Evolutionary conservation across 2,113 vertebrate genomes (phyloP).

Genomic region (Tragelaphus imberbis): DNA sequence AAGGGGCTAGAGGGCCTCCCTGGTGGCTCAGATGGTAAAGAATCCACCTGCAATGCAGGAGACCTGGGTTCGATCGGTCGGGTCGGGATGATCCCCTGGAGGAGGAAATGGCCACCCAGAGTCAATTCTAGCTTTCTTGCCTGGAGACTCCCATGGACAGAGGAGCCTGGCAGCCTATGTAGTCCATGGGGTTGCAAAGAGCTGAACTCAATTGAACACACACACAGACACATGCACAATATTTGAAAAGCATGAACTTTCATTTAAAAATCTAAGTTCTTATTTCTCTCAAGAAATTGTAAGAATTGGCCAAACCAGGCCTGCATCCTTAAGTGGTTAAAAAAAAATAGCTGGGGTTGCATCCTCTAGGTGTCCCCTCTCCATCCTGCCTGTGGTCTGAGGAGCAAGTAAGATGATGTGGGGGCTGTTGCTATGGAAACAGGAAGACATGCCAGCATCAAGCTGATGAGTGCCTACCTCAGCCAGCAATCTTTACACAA

Average conservation of each 20-base stretch:
- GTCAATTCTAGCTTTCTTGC: neutral
- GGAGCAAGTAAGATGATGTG: neutral
- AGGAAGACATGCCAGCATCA: neutral
- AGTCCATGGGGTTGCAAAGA: neutral
- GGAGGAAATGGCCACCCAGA: neutral
- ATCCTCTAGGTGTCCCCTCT: neutral
- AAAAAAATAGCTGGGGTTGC: neutral
- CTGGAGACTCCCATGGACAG: neutral
- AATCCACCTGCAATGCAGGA: neutral
- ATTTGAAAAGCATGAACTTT: neutral
- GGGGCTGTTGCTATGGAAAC: constrained; percentile 15
- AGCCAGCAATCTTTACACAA: neutral
- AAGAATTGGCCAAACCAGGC: neutral
- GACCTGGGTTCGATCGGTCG: neutral
- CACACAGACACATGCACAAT: neutral
- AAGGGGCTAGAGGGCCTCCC: neutral
- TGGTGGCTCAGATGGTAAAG: neutral
- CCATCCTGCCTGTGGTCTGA: neutral
- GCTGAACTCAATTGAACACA: neutral
- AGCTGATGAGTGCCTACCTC: neutral
- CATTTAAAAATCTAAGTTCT: neutral
- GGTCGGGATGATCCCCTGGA: neutral
- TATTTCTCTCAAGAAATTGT: neutral
- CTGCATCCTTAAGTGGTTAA: neutral
- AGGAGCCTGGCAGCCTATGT: neutral